A percentile compares a stretch with the other conserved stretches of the same genome.
Evolutionary conservation across 2,797 vertebrate species (phyloP).

Genomic region (Synaphobranchus kaupii): DNA sequence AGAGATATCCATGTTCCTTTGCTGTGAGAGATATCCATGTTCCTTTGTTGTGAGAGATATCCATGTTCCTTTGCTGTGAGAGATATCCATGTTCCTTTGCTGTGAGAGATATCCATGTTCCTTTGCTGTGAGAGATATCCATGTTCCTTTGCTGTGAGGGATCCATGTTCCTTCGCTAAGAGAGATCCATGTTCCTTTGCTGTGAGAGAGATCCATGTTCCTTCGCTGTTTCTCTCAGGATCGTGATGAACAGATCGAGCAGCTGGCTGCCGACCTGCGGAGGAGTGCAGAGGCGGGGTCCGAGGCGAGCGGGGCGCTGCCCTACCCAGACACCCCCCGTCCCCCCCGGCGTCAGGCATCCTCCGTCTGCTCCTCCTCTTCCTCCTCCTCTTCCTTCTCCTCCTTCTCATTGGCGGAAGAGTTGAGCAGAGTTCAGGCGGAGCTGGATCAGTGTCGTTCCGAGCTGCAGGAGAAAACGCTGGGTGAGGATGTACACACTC

Average conservation of each 20-base stretch:
- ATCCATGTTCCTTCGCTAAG: too few species aligned
- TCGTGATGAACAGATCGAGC: constrained; percentile 84
- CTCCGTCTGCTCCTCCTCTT: constrained; percentile 23
- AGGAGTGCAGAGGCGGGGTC: constrained; percentile 49
- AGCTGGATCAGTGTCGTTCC: constrained; percentile 66
- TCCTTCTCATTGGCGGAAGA: constrained; percentile 54
- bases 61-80: too few species aligned
- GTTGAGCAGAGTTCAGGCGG: constrained; percentile 41
- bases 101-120: too few species aligned
- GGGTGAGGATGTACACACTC: constrained; percentile 64
- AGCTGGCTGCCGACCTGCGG: constrained; percentile 75
- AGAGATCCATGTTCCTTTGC: too few species aligned
- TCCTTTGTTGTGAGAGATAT: too few species aligned
- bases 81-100: too few species aligned
- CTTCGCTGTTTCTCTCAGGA: constrained; percentile 66
- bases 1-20: too few species aligned
- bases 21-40: too few species aligned
- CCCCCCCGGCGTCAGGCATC: constrained; percentile 75
- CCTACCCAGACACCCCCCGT: constrained; percentile 55
- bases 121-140: too few species aligned
- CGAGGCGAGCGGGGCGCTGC: constrained; percentile 10
- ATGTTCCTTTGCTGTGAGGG: too few species aligned
- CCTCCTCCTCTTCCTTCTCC: constrained; percentile 29
- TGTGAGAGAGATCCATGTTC: background rate
- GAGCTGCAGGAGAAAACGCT: constrained; percentile 72